Percentiles rank a stretch among this genome's conserved stretches.
These are phyloP conservation scores for Crotophaga sulcirostris DNA, from an alignment of 2,113 vertebrate species.

Conservation along the genomic window DNA sequence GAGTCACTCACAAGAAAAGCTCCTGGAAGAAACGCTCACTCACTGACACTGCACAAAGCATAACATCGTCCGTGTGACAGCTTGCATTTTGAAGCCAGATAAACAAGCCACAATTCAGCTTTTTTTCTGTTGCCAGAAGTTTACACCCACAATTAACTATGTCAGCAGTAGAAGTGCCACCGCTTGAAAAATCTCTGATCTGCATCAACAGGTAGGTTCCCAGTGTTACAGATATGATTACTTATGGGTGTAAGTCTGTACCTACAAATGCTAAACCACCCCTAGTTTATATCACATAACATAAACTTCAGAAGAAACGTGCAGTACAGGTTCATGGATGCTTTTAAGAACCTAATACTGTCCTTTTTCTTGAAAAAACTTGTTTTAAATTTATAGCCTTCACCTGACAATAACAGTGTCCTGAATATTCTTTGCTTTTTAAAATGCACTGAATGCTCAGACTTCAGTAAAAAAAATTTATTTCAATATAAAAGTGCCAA, in stretches of 20 bases:
- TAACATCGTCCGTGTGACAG: neutral
- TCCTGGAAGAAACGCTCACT: neutral
- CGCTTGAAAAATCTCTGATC: neutral
- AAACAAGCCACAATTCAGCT: neutral
- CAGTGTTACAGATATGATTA: neutral
- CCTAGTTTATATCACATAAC: neutral
- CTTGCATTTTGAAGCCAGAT: neutral
- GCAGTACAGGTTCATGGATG: neutral
- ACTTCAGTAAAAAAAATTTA: constrained; percentile 80
- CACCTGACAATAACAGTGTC: neutral
- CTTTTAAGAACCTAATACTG: neutral
- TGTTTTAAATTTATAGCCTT: neutral
- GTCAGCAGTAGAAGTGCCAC: neutral
- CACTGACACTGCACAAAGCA: neutral
- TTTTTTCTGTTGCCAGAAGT: neutral
- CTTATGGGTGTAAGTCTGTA: neutral
- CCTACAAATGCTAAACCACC: neutral
- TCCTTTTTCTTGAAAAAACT: neutral
- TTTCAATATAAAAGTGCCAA: constrained; percentile 88
- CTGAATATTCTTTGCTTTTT: neutral
- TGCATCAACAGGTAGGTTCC: neutral
- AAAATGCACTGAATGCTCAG: constrained; percentile 64
- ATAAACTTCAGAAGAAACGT: neutral
- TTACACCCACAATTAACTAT: neutral
- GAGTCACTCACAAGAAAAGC: neutral